These are phyloP conservation scores for Aphelenchoides besseyi DNA, from an alignment of 1,140 invertebrate genomes.

Conservation along the genomic window DNA sequence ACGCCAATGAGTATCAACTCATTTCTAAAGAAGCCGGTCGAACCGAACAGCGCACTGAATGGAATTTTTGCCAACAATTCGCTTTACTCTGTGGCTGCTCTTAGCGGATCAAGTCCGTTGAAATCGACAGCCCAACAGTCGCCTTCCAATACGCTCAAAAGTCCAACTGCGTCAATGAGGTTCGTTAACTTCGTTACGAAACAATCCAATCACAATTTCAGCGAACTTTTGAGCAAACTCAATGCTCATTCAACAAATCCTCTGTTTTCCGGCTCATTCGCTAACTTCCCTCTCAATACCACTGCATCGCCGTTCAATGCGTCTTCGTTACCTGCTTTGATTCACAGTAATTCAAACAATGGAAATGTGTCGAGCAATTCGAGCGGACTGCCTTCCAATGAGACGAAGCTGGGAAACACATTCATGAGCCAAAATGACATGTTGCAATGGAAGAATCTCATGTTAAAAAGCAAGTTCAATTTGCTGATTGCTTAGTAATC, in stretches of 20 bases:
- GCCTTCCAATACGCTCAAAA: background rate
- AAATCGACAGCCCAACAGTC: background rate
- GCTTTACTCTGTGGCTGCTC: background rate
- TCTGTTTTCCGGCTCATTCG: too few relatives aligned
- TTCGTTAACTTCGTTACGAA: constrained; percentile 6
- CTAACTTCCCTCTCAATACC: too few relatives aligned
- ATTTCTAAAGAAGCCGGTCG: constrained; percentile 5
- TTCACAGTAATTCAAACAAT: background rate
- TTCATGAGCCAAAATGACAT: background rate
- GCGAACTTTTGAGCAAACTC: constrained; percentile 15
- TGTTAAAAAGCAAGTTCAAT: constrained; percentile 4
- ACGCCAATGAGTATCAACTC: background rate
- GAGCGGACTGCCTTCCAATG: background rate
- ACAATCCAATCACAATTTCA: constrained; percentile 4
- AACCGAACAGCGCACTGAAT: background rate
- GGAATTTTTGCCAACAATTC: constrained; percentile 20
- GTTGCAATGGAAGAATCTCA: constrained; percentile 11
- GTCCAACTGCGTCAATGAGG: constrained; percentile 3
- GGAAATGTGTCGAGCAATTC: background rate
- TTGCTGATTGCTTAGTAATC: background rate
- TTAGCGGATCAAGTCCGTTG: background rate
- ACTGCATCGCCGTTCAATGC: background rate
- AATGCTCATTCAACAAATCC: too few relatives aligned
- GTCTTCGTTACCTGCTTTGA: background rate
- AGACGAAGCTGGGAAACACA: background rate